A percentile compares a stretch with the other conserved stretches of the same genome.
Conservation (phyloP, 1,140 invertebrate genomes). For the Radopholus similis region DNA sequence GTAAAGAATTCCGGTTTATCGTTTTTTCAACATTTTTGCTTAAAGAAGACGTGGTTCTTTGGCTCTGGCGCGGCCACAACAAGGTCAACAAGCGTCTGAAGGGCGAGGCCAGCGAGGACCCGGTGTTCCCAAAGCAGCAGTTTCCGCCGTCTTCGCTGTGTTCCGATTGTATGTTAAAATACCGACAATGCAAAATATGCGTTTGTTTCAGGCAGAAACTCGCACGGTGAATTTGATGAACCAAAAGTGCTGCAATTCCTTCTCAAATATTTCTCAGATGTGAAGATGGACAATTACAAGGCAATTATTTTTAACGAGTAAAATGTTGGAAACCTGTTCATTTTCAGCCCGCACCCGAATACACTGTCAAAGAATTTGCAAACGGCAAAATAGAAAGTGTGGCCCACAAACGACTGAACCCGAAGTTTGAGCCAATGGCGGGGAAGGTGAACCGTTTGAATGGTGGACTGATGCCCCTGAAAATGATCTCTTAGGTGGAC, state of each 20-base stretch:
- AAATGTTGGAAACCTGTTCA: constrained; percentile 14
- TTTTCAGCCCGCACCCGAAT: constrained; percentile 45
- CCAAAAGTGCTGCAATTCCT: constrained; percentile 47
- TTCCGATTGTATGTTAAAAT: constrained; percentile 39
- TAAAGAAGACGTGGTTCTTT: constrained; percentile 74
- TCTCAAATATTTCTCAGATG: constrained; percentile 49
- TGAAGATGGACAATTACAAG: constrained; percentile 43
- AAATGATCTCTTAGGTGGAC: constrained; percentile 50
- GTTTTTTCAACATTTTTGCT: neutral
- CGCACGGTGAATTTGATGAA: constrained; percentile 46
- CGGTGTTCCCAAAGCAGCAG: constrained; percentile 79
- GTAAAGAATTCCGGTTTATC: constrained; percentile 21
- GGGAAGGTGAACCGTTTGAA: constrained; percentile 33
- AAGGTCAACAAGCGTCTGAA: constrained; percentile 81
- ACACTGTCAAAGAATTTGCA: constrained; percentile 51
- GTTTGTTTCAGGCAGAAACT: too few species aligned
- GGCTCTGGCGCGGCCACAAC: constrained; percentile 93
- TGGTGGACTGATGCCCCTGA: too few species aligned
- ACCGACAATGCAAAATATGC: too few species aligned
- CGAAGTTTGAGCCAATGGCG: constrained; percentile 47
- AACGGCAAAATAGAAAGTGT: constrained; percentile 52
- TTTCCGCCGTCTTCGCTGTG: constrained; percentile 77
- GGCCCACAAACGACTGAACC: constrained; percentile 48
- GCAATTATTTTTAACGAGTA: constrained; percentile 23
- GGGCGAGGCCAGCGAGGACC: constrained; percentile 83